Evolutionary conservation across 2,797 vertebrate species (phyloP), one percentile per base, ranked within the genome.

Genomic region (Cottoperca gobio): DNA sequence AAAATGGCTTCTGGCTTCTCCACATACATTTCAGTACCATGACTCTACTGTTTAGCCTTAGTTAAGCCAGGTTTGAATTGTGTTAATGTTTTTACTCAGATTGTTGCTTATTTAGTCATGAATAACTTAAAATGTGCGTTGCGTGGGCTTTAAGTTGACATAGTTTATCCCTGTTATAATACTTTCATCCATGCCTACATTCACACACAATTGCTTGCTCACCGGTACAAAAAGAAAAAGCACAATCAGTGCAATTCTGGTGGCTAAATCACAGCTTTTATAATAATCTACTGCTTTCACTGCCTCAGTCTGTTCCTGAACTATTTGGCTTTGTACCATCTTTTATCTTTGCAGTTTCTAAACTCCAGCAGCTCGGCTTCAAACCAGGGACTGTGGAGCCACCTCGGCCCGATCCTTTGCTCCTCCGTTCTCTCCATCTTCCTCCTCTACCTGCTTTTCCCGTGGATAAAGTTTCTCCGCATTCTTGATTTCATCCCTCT

Each of bases 311-410:
- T 39, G 28, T 35, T 42, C 43, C 28, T 54, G 35, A 69, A 23
- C 21, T n/a, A n/a, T 42, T 48, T 43, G 26, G 61, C 52, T 40
- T 24, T 40, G 17, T 8, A 5, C 13, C 55, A 5, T 37, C 19
- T 69, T 70, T 65, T 28, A 69, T 55, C 3, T 24, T 26, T 45
- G 12, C 16, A 40, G 17, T 59, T n/a, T 66, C 43, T 48, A 28
- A 67, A 24, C 21, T 50, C 16, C 28, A 21, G 2, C 37, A 21
- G 62, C 53, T 43, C 10, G 4, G 17, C 40, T 46, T 63, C 12
- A 48, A 19, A 60, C 17, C 26, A 1, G 33, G 33, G 40, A 35
- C 19, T 60, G 26, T 17, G 33, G 21, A 40, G 35, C 16, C 10
- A 6, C 31, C 42, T 23, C 37, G 10, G 16, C 14, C 21, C 7